Percentiles rank a stretch among this genome's conserved stretches.
phyloP scores from a whole-genome alignment of 2,797 vertebrate genomes.

The Phaenicophaeus curvirostris region DNA sequence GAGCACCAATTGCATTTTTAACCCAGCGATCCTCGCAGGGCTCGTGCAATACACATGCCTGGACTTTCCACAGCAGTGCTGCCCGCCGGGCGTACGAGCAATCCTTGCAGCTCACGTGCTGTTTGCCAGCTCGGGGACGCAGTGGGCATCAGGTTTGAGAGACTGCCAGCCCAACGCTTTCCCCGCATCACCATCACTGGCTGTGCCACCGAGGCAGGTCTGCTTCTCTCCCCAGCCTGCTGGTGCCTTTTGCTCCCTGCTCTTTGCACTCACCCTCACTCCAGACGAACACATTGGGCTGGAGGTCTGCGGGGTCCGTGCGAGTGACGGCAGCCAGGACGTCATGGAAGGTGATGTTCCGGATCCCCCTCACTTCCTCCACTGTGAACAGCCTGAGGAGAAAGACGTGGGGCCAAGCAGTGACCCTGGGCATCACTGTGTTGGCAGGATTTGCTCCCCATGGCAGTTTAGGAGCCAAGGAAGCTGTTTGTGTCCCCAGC shows the following conservation, averaged over 20 bases:
- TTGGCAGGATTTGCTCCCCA: not conserved
- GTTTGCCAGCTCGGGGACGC: not conserved
- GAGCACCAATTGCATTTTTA: not conserved
- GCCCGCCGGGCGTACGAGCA: not conserved
- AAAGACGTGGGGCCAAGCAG: not conserved
- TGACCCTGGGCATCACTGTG: not conserved
- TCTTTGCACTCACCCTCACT: constrained; percentile 76
- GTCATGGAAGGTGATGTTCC: constrained; percentile 76
- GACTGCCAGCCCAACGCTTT: no score
- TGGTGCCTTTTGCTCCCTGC: not conserved
- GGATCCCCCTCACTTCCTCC: constrained; percentile 80
- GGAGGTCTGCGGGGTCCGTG: constrained; percentile 67
- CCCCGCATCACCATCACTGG: no score
- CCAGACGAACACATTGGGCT: constrained; percentile 85
- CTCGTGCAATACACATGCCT: not conserved
- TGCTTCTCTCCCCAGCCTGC: no score
- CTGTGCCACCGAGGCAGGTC: no score
- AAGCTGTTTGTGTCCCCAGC: not conserved
- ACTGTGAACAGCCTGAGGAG: constrained; percentile 85
- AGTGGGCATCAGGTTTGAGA: no score
- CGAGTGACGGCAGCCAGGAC: constrained; percentile 80
- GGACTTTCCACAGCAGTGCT: not conserved
- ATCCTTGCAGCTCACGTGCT: not conserved
- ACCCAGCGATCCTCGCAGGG: not conserved
- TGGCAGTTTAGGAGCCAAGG: not conserved